Evolutionary conservation across 2,888 invertebrate genomes (phyloP).

Genomic region (Nesidiocoris tenuis): DNA sequence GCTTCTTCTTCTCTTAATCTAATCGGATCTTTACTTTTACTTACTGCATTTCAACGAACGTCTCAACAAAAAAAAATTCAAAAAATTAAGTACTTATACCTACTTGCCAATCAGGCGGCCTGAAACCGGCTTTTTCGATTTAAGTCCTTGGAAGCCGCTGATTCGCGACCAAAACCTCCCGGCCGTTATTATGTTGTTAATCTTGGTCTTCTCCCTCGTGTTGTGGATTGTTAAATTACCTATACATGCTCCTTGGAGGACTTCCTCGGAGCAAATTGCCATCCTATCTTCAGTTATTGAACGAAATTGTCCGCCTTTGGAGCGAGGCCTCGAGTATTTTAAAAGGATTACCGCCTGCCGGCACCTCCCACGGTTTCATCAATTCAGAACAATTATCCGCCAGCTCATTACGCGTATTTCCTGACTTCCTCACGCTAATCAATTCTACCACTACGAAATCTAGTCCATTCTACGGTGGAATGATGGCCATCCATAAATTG

Average conservation of each 20-base stretch:
- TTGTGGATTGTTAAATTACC: neutral
- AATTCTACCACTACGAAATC: no score
- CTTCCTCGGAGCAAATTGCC: neutral
- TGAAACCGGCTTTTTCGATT: no score
- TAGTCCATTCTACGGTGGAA: neutral
- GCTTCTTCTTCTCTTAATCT: no score
- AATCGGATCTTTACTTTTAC: no score
- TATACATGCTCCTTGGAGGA: neutral
- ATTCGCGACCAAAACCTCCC: no score
- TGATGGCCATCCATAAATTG: no score
- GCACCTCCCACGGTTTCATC: neutral
- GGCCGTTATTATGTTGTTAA: neutral
- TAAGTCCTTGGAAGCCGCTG: no score
- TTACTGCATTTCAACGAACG: no score
- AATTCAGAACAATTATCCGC: neutral
- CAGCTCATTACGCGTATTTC: neutral
- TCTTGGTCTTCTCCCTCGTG: neutral
- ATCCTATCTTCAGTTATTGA: neutral
- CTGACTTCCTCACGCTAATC: neutral
- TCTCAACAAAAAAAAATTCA: no score
- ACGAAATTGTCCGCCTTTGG: neutral
- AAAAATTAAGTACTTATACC: no score
- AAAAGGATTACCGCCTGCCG: neutral
- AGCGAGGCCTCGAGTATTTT: neutral
- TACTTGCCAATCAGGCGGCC: no score